Conservation (phyloP, 2,797 vertebrate species). For the Onychomys leucogaster region DNA sequence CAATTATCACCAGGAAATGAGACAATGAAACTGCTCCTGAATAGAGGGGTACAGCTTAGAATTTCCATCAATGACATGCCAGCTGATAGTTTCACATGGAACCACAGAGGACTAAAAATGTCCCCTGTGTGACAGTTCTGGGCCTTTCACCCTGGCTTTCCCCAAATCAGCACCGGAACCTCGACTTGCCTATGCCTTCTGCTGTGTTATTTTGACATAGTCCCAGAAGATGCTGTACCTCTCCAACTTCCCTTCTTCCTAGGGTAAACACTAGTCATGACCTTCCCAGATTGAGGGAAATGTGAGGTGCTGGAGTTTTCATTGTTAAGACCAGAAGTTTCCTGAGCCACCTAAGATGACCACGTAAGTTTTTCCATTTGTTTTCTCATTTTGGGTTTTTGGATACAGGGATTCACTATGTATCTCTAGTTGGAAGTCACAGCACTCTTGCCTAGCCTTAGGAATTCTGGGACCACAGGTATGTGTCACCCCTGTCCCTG, state of each 20-base stretch:
- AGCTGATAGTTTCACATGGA: background rate
- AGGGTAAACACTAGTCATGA: background rate
- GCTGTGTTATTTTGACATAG: background rate
- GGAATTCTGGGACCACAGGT: too few relatives aligned
- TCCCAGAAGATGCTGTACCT: background rate
- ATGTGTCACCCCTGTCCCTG: too few relatives aligned
- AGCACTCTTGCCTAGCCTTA: background rate
- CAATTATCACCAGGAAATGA: background rate
- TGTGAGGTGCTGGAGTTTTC: too few relatives aligned
- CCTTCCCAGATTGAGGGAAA: background rate
- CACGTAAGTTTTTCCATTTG: background rate
- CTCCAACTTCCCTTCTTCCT: background rate
- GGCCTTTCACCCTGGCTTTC: too few relatives aligned
- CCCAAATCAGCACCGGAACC: background rate
- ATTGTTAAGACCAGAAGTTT: background rate
- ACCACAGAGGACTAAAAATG: accelerated
- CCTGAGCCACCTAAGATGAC: background rate
- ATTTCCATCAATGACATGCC: background rate
- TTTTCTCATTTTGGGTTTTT: background rate
- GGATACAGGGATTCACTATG: background rate
- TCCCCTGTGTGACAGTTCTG: background rate
- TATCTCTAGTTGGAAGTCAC: background rate
- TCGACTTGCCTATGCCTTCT: too few relatives aligned
- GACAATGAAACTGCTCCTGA: background rate
- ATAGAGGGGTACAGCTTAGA: background rate